A percentile compares a stretch with the other conserved stretches of the same genome.
phyloP scores from a whole-genome alignment of 2,888 invertebrate genomes.

The Drosophila colorata region DNA sequence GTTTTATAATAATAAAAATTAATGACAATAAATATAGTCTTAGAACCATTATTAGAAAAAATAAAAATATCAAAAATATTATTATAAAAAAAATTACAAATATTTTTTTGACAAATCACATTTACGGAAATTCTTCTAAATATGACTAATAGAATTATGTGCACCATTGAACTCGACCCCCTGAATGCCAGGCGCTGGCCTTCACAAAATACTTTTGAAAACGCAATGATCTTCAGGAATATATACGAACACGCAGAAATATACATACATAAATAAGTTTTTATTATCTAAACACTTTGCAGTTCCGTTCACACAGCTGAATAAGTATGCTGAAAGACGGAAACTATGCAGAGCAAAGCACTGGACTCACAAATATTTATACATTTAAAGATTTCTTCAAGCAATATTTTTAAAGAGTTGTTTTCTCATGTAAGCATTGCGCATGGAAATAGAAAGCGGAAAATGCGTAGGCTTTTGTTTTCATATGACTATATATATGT shows the following conservation, averaged over 20 bases:
- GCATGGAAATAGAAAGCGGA: slow-evolving; percentile 41
- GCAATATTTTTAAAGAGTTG: neutral
- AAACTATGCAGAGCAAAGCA: slow-evolving; percentile 15
- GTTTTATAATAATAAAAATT: too few relatives aligned
- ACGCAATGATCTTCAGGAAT: slow-evolving; percentile 63
- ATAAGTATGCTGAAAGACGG: slow-evolving; percentile 10
- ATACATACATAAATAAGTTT: slow-evolving; percentile 22
- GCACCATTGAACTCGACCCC: slow-evolving; percentile 79
- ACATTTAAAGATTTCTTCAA: neutral
- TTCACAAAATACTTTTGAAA: slow-evolving; percentile 52
- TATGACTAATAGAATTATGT: slow-evolving; percentile 37
- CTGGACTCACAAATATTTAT: slow-evolving; percentile 18
- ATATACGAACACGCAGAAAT: neutral
- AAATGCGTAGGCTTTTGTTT: slow-evolving; percentile 37
- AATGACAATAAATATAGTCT: too few relatives aligned
- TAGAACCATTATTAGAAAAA: too few relatives aligned
- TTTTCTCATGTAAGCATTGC: slow-evolving; percentile 33
- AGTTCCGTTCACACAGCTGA: slow-evolving; percentile 19
- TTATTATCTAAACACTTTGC: slow-evolving; percentile 44
- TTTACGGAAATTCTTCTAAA: slow-evolving; percentile 21
- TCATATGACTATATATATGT: slow-evolving; percentile 3
- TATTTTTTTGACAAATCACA: neutral
- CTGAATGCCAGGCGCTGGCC: slow-evolving; percentile 71
- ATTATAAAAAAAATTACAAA: too few relatives aligned
- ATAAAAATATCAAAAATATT: too few relatives aligned